phyloP scores from a whole-genome alignment of 1,140 invertebrate genomes.

The Nasonia giraulti region DNA sequence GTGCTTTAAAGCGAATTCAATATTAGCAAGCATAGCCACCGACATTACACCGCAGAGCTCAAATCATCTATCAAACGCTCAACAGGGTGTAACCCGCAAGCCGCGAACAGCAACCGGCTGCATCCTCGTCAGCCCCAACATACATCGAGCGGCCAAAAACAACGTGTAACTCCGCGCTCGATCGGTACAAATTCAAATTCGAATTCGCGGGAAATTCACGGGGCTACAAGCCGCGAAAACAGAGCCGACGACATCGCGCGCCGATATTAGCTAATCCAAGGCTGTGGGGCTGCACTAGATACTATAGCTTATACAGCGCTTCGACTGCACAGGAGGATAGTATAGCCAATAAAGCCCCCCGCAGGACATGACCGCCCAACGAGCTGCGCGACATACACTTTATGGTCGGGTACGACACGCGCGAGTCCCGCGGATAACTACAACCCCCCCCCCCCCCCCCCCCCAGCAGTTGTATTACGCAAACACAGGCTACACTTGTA shows the following conservation, averaged over 20 bases:
- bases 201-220: slow-evolving; percentile 10
- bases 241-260: not conserved
- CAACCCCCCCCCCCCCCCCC: not conserved
- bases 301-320: not conserved
- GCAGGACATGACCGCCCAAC: slow-evolving; percentile 14
- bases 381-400: slow-evolving; percentile 32
- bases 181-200: slow-evolving; percentile 13
- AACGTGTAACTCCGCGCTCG: not conserved
- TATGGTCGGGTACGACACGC: slow-evolving; percentile 30
- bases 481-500: slow-evolving; percentile 23
- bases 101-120: not conserved
- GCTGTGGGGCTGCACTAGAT: not conserved
- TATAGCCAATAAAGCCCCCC: slow-evolving; percentile 10
- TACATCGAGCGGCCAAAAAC: not conserved
- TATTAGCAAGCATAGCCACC: too few relatives aligned
- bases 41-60: not conserved
- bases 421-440: slow-evolving; percentile 19
- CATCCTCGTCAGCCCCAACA: not conserved
- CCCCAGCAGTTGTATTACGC: not conserved
- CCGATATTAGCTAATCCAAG: slow-evolving; percentile 35
- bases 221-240: slow-evolving; percentile 28
- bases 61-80: not conserved
- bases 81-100: not conserved
- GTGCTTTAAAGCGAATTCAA: too few relatives aligned
- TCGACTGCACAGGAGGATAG: not conserved